phyloP scores from a whole-genome alignment of 2,113 vertebrate genomes.

The Enhydra lutris region DNA sequence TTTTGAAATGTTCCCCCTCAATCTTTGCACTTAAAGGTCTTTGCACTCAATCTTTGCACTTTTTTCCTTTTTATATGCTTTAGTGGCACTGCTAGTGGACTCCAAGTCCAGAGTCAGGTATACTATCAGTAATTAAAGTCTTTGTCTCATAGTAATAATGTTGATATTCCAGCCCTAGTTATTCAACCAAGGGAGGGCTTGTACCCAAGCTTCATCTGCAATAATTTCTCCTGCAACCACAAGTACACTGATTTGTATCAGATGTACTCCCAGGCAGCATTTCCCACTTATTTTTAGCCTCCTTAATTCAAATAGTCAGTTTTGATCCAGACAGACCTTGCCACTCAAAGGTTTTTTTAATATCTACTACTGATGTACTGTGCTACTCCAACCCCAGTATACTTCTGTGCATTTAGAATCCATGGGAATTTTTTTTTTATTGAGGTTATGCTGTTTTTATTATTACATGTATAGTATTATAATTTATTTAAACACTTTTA shows the following conservation, averaged over 20 bases:
- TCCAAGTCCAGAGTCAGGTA: background rate
- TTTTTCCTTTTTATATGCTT: background rate
- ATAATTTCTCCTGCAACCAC: background rate
- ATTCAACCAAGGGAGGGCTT: background rate
- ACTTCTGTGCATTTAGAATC: background rate
- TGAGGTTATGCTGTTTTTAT: background rate
- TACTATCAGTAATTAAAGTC: background rate
- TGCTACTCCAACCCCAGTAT: background rate
- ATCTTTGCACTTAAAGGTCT: background rate
- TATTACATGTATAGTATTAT: background rate
- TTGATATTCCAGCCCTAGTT: background rate
- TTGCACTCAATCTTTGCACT: background rate
- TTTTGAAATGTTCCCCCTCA: background rate
- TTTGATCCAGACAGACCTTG: background rate
- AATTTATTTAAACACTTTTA: background rate
- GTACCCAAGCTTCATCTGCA: background rate
- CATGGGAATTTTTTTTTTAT: background rate
- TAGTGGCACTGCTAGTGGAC: background rate
- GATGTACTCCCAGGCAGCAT: fast-evolving
- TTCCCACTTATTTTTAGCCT: background rate
- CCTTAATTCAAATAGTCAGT: background rate
- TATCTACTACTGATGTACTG: background rate
- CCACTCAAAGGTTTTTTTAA: background rate
- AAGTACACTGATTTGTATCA: background rate
- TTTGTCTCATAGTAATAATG: background rate